Conservation (phyloP, 2,113 vertebrate genomes). For the Plecturocebus donacophilus region DNA sequence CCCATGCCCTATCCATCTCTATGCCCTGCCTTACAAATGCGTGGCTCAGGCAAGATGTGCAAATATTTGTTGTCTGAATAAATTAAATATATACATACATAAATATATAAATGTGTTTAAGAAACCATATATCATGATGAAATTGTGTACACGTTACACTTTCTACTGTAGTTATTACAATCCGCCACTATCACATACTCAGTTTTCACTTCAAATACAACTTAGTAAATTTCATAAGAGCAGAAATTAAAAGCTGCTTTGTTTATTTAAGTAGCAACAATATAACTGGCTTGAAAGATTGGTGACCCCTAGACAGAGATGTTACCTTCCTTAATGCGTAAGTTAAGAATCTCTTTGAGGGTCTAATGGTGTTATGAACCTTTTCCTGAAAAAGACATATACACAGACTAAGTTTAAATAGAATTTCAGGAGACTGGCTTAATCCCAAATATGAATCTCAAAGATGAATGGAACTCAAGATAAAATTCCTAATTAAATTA, state of each 20-base stretch:
- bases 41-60: not conserved
- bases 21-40: rapidly evolving
- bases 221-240: not conserved
- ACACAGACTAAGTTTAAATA: not conserved
- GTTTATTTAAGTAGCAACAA: not conserved
- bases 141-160: not conserved
- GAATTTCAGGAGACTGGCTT: not conserved
- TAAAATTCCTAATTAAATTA: conserved; percentile 2
- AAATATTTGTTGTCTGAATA: not conserved
- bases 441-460: not conserved
- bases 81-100: not conserved
- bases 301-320: not conserved
- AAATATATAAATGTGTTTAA: not conserved
- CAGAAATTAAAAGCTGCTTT: not conserved
- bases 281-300: not conserved
- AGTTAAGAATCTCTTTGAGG: not conserved
- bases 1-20: too few species aligned
- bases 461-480: not conserved
- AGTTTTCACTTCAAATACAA: not conserved
- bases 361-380: not conserved
- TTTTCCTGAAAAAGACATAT: not conserved
- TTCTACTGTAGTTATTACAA: not conserved
- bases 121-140: not conserved
- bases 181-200: not conserved
- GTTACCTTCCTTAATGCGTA: not conserved